phyloP scores from a whole-genome alignment of 2,113 vertebrate genomes.

The Meleagris gallopavo region DNA sequence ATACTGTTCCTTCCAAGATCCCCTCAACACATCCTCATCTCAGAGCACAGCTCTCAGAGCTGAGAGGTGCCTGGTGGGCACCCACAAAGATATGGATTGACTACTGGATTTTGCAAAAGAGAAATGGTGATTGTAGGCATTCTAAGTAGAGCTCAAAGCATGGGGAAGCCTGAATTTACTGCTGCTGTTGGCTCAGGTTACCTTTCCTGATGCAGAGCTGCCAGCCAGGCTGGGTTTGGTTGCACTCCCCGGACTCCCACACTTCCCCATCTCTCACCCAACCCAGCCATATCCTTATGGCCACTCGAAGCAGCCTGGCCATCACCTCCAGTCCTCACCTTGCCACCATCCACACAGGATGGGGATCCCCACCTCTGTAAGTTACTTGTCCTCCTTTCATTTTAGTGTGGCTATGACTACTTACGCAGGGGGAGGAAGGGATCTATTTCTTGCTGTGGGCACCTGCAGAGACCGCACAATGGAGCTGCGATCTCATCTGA shows the following conservation, averaged over 20 bases:
- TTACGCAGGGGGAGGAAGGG: rapidly evolving
- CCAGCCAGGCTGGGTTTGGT: not conserved
- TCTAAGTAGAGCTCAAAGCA: not conserved
- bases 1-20: not conserved
- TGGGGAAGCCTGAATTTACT: not conserved
- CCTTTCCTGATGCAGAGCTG: not conserved
- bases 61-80: not conserved
- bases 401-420: not conserved
- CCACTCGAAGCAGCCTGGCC: not conserved
- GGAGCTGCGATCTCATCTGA: not conserved
- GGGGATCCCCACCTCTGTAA: not conserved
- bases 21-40: not conserved
- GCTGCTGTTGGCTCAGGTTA: rapidly evolving
- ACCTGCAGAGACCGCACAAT: not conserved
- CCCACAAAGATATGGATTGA: not conserved
- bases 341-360: not conserved
- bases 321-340: not conserved
- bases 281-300: too few relatives aligned
- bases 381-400: not conserved
- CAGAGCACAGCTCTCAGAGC: not conserved
- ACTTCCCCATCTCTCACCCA: not conserved
- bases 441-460: not conserved
- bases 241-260: not conserved
- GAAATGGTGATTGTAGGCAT: not conserved
- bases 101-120: not conserved